phyloP scores from a whole-genome alignment of 2,113 vertebrate genomes.

The Phasianus colchicus region DNA sequence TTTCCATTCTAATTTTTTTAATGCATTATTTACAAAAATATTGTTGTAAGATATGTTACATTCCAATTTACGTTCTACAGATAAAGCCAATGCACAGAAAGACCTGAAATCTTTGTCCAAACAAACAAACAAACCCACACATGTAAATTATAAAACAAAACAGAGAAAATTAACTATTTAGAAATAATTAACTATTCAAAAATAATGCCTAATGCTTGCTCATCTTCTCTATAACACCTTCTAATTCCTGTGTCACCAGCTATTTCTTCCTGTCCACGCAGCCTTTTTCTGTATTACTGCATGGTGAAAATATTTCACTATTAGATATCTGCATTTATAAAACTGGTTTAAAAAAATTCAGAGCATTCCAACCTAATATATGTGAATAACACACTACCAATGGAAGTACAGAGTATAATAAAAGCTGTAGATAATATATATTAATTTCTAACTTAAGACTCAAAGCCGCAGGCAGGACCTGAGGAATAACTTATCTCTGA shows the following conservation, averaged over 20 bases:
- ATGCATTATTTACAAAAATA: neutral
- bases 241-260: neutral
- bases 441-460: neutral
- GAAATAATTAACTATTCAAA: neutral
- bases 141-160: neutral
- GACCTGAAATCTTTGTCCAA: neutral
- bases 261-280: neutral
- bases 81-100: neutral
- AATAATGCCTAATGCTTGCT: neutral
- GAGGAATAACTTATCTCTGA: neutral
- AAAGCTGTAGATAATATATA: neutral
- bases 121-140: neutral
- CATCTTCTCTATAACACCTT: fast-evolving
- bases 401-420: neutral
- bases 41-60: fast-evolving
- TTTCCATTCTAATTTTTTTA: neutral
- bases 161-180: neutral
- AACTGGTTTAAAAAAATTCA: neutral
- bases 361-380: neutral
- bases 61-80: neutral
- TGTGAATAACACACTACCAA: neutral
- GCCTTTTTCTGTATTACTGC: neutral
- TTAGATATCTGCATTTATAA: neutral
- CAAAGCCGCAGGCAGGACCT: neutral
- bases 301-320: neutral